Evolutionary conservation across 1,140 invertebrate genomes (phyloP).

Genomic region (Lordiphosa mommai): DNA sequence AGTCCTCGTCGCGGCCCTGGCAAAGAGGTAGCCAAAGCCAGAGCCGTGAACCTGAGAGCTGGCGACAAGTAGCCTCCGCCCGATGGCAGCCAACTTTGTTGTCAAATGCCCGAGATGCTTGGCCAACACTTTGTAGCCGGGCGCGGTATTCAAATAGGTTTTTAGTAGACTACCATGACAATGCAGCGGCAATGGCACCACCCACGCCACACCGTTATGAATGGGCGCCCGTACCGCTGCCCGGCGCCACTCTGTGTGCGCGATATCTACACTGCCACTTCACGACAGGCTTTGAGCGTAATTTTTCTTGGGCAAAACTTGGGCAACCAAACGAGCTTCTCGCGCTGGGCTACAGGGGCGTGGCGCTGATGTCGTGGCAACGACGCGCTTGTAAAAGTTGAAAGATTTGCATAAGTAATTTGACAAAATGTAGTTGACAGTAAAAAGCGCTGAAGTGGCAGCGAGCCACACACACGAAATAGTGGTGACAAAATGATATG

Average conservation of each 20-base stretch:
- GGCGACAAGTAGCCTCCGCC: slow-evolving; percentile 34
- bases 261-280: slow-evolving; percentile 62
- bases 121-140: slow-evolving; percentile 42
- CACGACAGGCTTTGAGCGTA: slow-evolving; percentile 64
- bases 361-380: slow-evolving; percentile 54
- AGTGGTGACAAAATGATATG: slow-evolving; percentile 49
- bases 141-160: slow-evolving; percentile 59
- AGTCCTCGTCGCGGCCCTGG: slow-evolving; percentile 41
- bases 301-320: slow-evolving; percentile 50
- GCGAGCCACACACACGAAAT: slow-evolving; percentile 31
- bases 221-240: slow-evolving; percentile 15
- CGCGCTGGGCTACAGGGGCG: slow-evolving; percentile 17
- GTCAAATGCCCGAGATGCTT: slow-evolving; percentile 50
- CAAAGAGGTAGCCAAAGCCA: slow-evolving; percentile 48
- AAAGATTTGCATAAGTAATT: slow-evolving; percentile 78
- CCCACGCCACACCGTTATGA: slow-evolving; percentile 25
- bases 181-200: slow-evolving; percentile 12
- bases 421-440: slow-evolving; percentile 78
- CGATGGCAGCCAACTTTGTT: slow-evolving; percentile 60
- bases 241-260: slow-evolving; percentile 35
- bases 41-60: neutral
- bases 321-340: slow-evolving; percentile 62
- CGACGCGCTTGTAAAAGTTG: slow-evolving; percentile 74
- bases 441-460: slow-evolving; percentile 57
- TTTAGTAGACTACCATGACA: slow-evolving; percentile 57